These are phyloP conservation scores for Macaria liturata DNA, from an alignment of 2,888 invertebrate species.

Conservation along the genomic window DNA sequence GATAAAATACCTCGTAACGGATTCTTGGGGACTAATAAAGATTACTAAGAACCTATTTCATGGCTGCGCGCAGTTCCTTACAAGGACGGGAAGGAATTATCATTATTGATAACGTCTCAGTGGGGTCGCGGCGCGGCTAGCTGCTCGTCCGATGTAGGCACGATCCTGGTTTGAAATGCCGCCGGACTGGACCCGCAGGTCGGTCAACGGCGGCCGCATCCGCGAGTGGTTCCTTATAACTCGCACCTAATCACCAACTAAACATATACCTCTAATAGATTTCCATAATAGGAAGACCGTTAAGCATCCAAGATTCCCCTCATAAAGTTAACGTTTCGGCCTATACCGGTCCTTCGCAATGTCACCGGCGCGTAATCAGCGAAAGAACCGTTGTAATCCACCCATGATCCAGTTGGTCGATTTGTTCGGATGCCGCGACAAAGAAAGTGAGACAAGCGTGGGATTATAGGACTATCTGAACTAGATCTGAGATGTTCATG, in stretches of 20 bases:
- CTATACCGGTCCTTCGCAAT: slow-evolving; percentile 40
- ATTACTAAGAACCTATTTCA: slow-evolving; percentile 31
- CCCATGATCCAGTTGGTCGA: slow-evolving; percentile 56
- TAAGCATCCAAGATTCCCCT: slow-evolving; percentile 35
- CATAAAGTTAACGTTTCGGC: slow-evolving; percentile 38
- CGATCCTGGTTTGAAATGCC: slow-evolving; percentile 58
- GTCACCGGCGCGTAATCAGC: slow-evolving; percentile 41
- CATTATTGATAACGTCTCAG: slow-evolving; percentile 37
- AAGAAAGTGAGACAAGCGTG: slow-evolving; percentile 67
- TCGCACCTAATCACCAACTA: slow-evolving; percentile 30
- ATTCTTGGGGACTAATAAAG: slow-evolving; percentile 20
- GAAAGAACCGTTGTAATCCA: slow-evolving; percentile 58
- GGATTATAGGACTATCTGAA: slow-evolving; percentile 60
- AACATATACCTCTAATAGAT: slow-evolving; percentile 29
- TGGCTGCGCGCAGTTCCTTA: slow-evolving; percentile 28
- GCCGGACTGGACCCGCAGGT: slow-evolving; percentile 55
- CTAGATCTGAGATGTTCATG: slow-evolving; percentile 44
- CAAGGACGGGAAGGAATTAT: slow-evolving; percentile 36
- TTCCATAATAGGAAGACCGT: slow-evolving; percentile 39
- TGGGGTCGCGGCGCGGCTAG: slow-evolving; percentile 24
- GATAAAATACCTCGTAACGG: slow-evolving; percentile 12
- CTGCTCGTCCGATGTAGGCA: slow-evolving; percentile 21
- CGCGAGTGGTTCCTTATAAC: slow-evolving; percentile 50
- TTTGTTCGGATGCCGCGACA: slow-evolving; percentile 52
- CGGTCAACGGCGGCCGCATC: slow-evolving; percentile 57